Conservation (phyloP, 2,113 vertebrate species). For the Setophaga petechia region DNA sequence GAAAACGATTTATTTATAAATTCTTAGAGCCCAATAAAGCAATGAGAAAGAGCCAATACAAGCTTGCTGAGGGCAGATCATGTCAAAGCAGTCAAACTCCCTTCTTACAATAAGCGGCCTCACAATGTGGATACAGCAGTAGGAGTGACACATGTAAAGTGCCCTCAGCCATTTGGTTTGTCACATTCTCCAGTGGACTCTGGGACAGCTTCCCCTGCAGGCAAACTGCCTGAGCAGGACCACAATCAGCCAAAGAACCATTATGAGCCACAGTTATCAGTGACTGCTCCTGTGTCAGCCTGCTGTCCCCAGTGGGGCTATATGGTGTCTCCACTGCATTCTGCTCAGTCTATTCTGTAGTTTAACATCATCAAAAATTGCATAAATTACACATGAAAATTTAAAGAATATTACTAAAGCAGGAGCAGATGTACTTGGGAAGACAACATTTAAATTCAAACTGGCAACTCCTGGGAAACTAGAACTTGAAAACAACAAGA, state of each 20-base stretch:
- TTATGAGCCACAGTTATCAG: not conserved
- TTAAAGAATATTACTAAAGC: not conserved
- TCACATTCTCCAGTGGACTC: not conserved
- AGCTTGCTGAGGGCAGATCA: not conserved
- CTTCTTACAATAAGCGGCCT: not conserved
- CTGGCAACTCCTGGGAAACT: not conserved
- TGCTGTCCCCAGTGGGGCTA: not conserved
- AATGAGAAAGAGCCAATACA: not conserved
- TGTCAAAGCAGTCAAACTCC: not conserved
- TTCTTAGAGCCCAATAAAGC: not conserved
- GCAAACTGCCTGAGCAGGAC: not conserved
- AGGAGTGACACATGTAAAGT: not conserved
- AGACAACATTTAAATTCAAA: not conserved
- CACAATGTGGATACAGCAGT: not conserved
- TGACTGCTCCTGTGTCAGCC: not conserved
- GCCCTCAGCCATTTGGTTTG: not conserved
- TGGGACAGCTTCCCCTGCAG: not conserved
- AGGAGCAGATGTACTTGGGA: not conserved
- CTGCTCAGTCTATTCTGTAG: not conserved
- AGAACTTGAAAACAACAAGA: not conserved
- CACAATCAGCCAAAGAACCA: not conserved
- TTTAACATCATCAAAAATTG: not conserved
- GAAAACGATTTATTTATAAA: not conserved
- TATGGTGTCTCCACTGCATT: not conserved
- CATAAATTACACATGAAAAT: not conserved